Evolutionary conservation across 2,888 invertebrate species (phyloP).

Genomic region (Drosophila quinaria): DNA sequence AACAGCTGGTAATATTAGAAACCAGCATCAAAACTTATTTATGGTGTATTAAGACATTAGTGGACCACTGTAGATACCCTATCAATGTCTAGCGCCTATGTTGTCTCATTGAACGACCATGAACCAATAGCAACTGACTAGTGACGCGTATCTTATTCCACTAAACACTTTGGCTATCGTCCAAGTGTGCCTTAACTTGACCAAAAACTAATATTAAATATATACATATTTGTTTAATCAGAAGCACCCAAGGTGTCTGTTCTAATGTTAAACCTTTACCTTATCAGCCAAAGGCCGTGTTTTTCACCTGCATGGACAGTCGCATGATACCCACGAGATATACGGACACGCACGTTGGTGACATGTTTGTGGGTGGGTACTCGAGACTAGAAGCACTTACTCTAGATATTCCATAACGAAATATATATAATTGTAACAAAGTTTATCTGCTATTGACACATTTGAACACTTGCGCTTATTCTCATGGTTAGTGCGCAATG

Average conservation of each 20-base stretch:
- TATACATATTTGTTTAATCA: conserved; percentile 28
- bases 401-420: neutral
- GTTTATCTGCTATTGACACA: conserved; percentile 6
- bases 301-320: conserved; percentile 99
- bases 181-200: conserved; percentile 55
- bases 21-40: no score
- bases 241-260: conserved; percentile 22
- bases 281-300: conserved; percentile 96
- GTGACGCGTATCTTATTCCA: conserved; percentile 8
- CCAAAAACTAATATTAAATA: conserved; percentile 20
- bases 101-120: conserved; percentile 33
- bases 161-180: conserved; percentile 45
- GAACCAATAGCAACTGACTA: conserved; percentile 30
- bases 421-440: neutral
- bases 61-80: conserved; percentile 1
- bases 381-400: conserved; percentile 68
- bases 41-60: no score
- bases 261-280: conserved; percentile 53
- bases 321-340: conserved; percentile 98
- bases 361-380: conserved; percentile 96
- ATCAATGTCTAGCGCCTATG: neutral
- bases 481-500: conserved; percentile 93
- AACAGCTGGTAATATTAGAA: no score
- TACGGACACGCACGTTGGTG: conserved; percentile 97
- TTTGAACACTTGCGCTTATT: conserved; percentile 43